Conservation (phyloP, 2,888 invertebrate genomes). For the Napeogenes sylphis region DNA sequence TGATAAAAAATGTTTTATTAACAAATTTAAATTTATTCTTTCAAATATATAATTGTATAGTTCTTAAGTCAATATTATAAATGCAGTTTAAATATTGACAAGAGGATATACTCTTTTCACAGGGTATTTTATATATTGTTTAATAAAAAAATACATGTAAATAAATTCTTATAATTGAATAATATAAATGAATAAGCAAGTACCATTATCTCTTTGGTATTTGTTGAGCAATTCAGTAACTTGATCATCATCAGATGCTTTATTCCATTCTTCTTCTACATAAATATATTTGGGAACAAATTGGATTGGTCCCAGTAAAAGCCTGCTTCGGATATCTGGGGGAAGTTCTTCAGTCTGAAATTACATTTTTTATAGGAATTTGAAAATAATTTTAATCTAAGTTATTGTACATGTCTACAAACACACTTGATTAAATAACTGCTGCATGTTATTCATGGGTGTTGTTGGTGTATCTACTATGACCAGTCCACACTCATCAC, state of each 20-base stretch:
- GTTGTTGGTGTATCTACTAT: conserved; percentile 85
- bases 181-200: too few species aligned
- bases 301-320: conserved; percentile 56
- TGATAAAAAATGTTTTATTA: too few species aligned
- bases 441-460: conserved; percentile 82
- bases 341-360: conserved; percentile 65
- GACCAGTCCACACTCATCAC: conserved; percentile 87
- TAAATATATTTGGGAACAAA: conserved; percentile 65
- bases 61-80: too few species aligned
- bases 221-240: conserved; percentile 61
- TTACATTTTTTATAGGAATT: neutral
- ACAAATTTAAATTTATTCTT: too few species aligned
- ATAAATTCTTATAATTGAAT: too few species aligned
- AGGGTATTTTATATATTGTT: too few species aligned
- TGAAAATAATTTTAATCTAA: neutral
- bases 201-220: conserved; percentile 67
- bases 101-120: too few species aligned
- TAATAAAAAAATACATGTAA: too few species aligned
- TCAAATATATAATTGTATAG: too few species aligned
- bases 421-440: conserved; percentile 82
- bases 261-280: conserved; percentile 67
- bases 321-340: conserved; percentile 54
- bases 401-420: too few species aligned
- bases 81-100: too few species aligned
- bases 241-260: conserved; percentile 49